Conservation (phyloP, 53 echinoderm and acorn worm genomes). For the Arbacia lixula region DNA sequence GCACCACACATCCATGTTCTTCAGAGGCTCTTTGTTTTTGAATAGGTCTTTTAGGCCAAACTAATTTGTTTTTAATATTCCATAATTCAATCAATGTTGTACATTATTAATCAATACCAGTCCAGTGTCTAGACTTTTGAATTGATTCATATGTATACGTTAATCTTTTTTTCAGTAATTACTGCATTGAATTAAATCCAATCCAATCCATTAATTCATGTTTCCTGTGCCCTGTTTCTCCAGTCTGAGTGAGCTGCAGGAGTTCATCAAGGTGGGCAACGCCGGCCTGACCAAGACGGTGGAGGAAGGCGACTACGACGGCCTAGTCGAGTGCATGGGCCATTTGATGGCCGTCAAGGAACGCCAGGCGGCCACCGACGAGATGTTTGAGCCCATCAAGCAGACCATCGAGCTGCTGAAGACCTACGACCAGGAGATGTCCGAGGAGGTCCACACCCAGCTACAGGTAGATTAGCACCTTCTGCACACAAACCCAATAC, state of each 20-base stretch:
- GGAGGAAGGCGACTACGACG: constrained; percentile 96
- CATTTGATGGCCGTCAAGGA: constrained; percentile 94
- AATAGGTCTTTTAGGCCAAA: too few species aligned
- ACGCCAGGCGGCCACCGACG: constrained; percentile 85
- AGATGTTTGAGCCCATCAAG: constrained; percentile 99
- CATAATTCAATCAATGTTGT: too few species aligned
- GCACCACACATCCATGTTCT: too few species aligned
- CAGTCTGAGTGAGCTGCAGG: constrained; percentile 94
- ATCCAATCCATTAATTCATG: not conserved
- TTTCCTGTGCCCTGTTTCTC: not conserved
- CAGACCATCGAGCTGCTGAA: constrained; percentile 98
- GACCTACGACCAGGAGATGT: constrained; percentile 99
- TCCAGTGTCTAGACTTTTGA: too few species aligned
- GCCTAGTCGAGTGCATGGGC: constrained; percentile 98
- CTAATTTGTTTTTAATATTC: too few species aligned
- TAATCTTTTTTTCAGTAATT: too few species aligned
- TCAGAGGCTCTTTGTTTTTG: too few species aligned
- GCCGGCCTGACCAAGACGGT: constrained; percentile 77
- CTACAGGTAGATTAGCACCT: too few species aligned
- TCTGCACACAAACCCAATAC: too few species aligned
- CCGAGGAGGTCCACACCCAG: constrained; percentile 98
- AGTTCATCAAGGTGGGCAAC: constrained; percentile 95
- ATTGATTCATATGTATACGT: too few species aligned
- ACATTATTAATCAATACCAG: too few species aligned
- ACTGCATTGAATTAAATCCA: too few species aligned